Evolutionary conservation across 2,113 vertebrate genomes (phyloP), one percentile per base, ranked within the genome.

Genomic region (Rattus norvegicus): DNA sequence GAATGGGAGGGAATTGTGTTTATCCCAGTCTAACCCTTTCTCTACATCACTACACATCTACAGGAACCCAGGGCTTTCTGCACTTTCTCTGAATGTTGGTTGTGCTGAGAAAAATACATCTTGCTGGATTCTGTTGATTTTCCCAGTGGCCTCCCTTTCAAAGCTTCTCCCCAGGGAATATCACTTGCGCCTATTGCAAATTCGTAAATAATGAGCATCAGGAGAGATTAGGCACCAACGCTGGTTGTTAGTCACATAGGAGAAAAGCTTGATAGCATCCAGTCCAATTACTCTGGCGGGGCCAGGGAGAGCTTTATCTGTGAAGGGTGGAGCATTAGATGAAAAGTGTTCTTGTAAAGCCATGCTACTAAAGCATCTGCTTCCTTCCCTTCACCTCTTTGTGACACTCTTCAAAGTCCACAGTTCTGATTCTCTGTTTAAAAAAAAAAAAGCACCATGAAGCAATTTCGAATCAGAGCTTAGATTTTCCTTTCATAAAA

Each of bases 141-240:
- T 61, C 36, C 49, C 1, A 75, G 47, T 1, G n/a, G 33, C 36
- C 22, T 54, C 96, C 28, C 17, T 56, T 67, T 89, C 36, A 95
- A 30, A 94, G 76, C 36, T 52, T 87, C 95, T 96, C 90, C 85
- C n/a, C n/a, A 88, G 91, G 90, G 88, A 97, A 1, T 86, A 73
- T n/a, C 20, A 75, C 43, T 92, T 85, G 80, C 33, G 20, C 3
- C 11, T 87, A 52, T 1, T 65, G 76, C 39, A 75, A 86, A 56
- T 81, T 93, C 75, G 95, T 93, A 95, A 97, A 95, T 95, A 95
- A 97, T 39, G 89, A 97, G 65, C 2, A 2, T 39, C 43, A 43
- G 43, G 43, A 43, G 43, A 95, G 97, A 94, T 52, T 94, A 0
- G 1, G 61, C 92, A 88, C 85, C 88, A 90, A 90, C 96, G 54